Conservation (phyloP, 1,140 invertebrate species). For the Dysdera silvatica region DNA sequence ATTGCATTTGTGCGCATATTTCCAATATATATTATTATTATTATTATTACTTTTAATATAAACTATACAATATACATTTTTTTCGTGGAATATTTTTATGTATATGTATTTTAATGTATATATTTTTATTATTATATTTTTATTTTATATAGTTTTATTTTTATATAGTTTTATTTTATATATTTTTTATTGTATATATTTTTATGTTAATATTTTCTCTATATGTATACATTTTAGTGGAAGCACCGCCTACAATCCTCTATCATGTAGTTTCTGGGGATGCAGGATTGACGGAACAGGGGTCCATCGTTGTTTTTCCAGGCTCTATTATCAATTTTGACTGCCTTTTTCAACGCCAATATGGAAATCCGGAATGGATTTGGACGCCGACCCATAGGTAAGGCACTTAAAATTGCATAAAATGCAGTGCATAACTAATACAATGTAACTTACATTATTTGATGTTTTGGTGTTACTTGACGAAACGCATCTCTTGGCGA, state of each 20-base stretch:
- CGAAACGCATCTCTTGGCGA: too few relatives aligned
- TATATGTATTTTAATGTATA: too few relatives aligned
- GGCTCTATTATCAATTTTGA: slow-evolving; percentile 73
- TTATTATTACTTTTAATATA: too few relatives aligned
- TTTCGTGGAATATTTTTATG: too few relatives aligned
- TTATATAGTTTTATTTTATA: not conserved
- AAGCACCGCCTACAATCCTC: slow-evolving; percentile 73
- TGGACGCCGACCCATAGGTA: slow-evolving; percentile 59
- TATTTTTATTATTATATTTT: not conserved
- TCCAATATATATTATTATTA: too few relatives aligned
- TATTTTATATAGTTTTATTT: not conserved
- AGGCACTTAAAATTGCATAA: not conserved
- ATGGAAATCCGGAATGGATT: slow-evolving; percentile 76
- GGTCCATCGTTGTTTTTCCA: slow-evolving; percentile 68
- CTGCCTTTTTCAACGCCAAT: slow-evolving; percentile 63
- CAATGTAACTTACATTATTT: not conserved
- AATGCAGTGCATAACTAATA: not conserved
- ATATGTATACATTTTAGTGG: slow-evolving; percentile 43
- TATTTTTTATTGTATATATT: not conserved
- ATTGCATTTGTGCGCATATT: too few relatives aligned
- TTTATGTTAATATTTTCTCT: not conserved
- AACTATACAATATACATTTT: too few relatives aligned
- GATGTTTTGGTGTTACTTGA: too few relatives aligned
- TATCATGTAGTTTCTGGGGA: slow-evolving; percentile 69
- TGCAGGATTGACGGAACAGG: slow-evolving; percentile 65